Evolutionary conservation across 2,888 invertebrate species (phyloP).

Genomic region (Hydroisotoma schaefferi): DNA sequence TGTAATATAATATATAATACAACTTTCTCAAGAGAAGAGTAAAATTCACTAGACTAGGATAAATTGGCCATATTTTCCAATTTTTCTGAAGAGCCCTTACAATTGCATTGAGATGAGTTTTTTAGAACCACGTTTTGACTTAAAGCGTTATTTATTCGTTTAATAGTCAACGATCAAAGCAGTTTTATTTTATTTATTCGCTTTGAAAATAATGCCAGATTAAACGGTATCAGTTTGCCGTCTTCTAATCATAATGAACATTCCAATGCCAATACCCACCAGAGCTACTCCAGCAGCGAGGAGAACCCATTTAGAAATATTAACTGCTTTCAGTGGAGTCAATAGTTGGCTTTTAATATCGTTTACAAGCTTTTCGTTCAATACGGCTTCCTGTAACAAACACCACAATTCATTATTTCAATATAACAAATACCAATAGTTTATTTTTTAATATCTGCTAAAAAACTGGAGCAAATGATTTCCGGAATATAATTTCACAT

Average conservation of each 20-base stretch:
- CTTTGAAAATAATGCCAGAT: too few species aligned
- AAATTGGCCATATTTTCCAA: too few species aligned
- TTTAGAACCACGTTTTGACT: too few species aligned
- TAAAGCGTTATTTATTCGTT: too few species aligned
- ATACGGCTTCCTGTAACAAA: slow-evolving; percentile 11
- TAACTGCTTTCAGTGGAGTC: slow-evolving; percentile 24
- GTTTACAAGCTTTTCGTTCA: slow-evolving; percentile 23
- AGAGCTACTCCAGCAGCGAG: slow-evolving; percentile 19
- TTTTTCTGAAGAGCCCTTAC: too few species aligned
- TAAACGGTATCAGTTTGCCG: not conserved
- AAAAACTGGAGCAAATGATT: not conserved
- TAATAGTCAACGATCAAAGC: too few species aligned
- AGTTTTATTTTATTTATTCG: too few species aligned
- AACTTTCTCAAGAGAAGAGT: too few species aligned
- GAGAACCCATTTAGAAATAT: slow-evolving; percentile 27
- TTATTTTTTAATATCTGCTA: too few species aligned
- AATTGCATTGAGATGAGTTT: too few species aligned
- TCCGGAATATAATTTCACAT: not conserved
- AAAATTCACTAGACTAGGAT: too few species aligned
- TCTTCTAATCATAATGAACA: not conserved
- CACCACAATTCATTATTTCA: not conserved
- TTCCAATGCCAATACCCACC: slow-evolving; percentile 15
- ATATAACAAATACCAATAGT: not conserved
- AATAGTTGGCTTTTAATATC: slow-evolving; percentile 23
- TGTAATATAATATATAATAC: too few species aligned